phyloP scores from a whole-genome alignment of 2,797 vertebrate species.

The Pipistrellus kuhlii region DNA sequence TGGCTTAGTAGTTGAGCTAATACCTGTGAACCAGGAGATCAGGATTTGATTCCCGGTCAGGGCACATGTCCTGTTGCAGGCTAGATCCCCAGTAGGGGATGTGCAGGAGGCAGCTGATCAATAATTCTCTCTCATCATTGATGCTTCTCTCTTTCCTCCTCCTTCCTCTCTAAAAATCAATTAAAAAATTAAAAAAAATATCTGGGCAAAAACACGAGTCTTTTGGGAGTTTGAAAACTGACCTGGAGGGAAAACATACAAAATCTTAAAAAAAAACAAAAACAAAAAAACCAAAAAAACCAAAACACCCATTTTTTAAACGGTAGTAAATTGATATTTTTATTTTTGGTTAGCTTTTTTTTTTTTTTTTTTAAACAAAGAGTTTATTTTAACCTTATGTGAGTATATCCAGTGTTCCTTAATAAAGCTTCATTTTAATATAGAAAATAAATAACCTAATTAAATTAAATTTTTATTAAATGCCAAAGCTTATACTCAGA shows the following conservation, averaged over 20 bases:
- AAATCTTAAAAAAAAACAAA: conserved; percentile 17
- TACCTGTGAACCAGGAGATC: too few relatives aligned
- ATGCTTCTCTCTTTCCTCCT: too few relatives aligned
- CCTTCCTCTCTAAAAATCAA: too few relatives aligned
- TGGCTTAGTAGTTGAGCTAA: too few relatives aligned
- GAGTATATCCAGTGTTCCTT: neutral
- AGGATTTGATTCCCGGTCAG: too few relatives aligned
- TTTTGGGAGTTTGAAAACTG: conserved; percentile 46
- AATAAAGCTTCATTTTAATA: conserved; percentile 42
- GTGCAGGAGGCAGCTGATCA: too few relatives aligned
- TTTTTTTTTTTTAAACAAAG: too few relatives aligned
- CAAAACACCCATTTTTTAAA: neutral
- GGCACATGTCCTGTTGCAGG: too few relatives aligned
- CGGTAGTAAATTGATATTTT: conserved; percentile 1
- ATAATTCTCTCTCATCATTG: too few relatives aligned
- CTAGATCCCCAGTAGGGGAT: too few relatives aligned
- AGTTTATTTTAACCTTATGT: conserved; percentile 24
- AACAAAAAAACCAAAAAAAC: too few relatives aligned
- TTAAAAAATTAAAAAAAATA: neutral
- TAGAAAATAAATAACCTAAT: conserved; percentile 43
- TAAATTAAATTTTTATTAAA: conserved; percentile 54
- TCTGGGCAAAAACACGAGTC: neutral
- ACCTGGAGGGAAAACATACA: neutral
- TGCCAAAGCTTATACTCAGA: conserved; percentile 2
- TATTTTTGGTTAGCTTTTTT: conserved; percentile 30